A percentile compares a stretch with the other conserved stretches of the same genome.
Conservation (phyloP, 1,140 invertebrate genomes). For the Acromyrmex charruanus region DNA sequence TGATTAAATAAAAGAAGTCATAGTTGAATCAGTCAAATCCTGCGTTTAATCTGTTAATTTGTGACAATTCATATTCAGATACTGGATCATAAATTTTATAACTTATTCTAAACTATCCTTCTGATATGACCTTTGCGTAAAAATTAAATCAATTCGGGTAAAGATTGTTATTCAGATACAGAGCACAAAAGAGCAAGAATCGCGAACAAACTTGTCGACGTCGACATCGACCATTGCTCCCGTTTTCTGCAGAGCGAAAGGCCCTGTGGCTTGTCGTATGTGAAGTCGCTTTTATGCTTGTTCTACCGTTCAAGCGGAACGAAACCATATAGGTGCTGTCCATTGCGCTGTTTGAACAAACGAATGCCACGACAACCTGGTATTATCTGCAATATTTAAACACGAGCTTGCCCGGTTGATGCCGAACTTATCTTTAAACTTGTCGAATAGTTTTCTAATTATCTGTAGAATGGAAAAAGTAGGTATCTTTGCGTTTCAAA, state of each 20-base stretch:
- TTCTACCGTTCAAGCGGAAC: constrained; percentile 69
- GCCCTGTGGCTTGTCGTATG: constrained; percentile 43
- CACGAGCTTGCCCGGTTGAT: background rate
- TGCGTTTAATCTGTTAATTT: constrained; percentile 4
- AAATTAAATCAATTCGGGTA: background rate
- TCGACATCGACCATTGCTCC: background rate
- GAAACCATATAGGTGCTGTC: constrained; percentile 71
- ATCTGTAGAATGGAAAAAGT: background rate
- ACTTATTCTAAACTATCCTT: background rate
- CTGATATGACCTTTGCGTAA: background rate
- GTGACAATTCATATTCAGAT: background rate
- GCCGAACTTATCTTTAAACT: constrained; percentile 31
- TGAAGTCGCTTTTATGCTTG: constrained; percentile 65
- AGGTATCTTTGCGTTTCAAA: background rate
- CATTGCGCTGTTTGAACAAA: constrained; percentile 73
- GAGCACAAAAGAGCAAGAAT: background rate
- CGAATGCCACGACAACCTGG: constrained; percentile 51
- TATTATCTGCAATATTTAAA: constrained; percentile 54
- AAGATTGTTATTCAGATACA: background rate
- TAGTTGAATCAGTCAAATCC: background rate
- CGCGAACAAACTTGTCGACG: constrained; percentile 1
- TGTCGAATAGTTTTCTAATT: background rate
- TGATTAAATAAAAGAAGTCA: background rate
- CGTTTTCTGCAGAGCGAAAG: constrained; percentile 54
- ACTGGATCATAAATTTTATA: background rate